These are phyloP conservation scores for Gallirallus australis DNA, from an alignment of 2,797 vertebrate species.

Conservation along the genomic window DNA sequence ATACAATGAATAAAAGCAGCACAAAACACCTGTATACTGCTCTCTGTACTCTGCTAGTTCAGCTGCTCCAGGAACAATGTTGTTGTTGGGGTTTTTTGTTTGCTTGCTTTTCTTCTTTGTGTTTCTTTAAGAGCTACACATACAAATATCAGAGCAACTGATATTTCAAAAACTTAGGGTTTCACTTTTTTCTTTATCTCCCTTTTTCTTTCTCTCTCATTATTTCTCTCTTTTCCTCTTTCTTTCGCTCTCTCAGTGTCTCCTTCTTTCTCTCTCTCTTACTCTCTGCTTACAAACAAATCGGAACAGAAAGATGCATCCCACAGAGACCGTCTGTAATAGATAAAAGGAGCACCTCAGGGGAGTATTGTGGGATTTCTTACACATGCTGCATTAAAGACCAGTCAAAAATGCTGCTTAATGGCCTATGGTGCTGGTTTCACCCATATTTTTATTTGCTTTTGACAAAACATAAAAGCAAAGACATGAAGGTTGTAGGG, in stretches of 20 bases:
- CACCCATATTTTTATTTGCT: slow-evolving; percentile 10
- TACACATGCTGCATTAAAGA: neutral
- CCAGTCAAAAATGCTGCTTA: slow-evolving; percentile 1
- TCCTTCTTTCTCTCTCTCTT: neutral
- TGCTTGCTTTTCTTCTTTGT: neutral
- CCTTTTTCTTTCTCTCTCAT: accelerated
- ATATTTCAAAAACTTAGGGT: neutral
- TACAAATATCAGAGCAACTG: neutral
- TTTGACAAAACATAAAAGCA: slow-evolving; percentile 2
- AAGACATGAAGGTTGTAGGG: neutral
- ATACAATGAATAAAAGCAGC: slow-evolving; percentile 62
- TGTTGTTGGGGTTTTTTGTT: neutral
- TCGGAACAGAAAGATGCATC: neutral
- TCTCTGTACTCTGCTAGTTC: neutral
- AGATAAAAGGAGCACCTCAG: neutral
- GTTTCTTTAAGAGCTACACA: neutral
- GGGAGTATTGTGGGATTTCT: neutral
- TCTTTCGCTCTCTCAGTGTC: neutral
- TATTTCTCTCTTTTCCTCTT: neutral
- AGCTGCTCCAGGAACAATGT: neutral
- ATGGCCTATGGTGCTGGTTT: neutral
- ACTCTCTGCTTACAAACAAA: neutral
- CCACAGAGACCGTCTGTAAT: neutral
- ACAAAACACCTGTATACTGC: slow-evolving; percentile 39
- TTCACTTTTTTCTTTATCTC: neutral